A percentile compares a stretch with the other conserved stretches of the same genome.
Evolutionary conservation across 30 jellyfish, hydroid and myxozoan species (phyloP).

Genomic region (Clytia hemisphaerica): DNA sequence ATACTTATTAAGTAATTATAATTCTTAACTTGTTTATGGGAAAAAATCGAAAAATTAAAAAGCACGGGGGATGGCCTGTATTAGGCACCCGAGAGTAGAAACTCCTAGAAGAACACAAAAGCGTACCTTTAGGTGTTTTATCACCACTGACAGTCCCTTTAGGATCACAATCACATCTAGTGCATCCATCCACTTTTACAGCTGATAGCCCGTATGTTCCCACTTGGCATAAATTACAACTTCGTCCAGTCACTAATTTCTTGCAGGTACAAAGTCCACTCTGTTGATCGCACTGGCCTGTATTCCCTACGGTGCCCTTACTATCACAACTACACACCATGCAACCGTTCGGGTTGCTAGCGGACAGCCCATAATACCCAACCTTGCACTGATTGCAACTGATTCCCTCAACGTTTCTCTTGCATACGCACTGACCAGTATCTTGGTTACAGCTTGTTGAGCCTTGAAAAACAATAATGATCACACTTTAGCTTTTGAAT

Average conservation of each 20-base stretch:
- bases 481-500: too few relatives aligned
- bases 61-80: too few relatives aligned
- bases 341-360: constrained; percentile 63
- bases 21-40: too few relatives aligned
- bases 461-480: too few relatives aligned
- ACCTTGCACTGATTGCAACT: constrained; percentile 72
- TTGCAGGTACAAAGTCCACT: constrained; percentile 90
- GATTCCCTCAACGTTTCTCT: constrained; percentile 58
- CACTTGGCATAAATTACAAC: constrained; percentile 67
- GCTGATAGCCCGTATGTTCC: constrained; percentile 76
- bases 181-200: constrained; percentile 69
- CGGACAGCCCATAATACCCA: constrained; percentile 61
- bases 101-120: not conserved
- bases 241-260: constrained; percentile 66
- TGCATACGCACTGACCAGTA: constrained; percentile 79
- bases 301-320: constrained; percentile 67
- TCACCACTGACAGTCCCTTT: constrained; percentile 90
- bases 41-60: too few relatives aligned
- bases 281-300: constrained; percentile 63
- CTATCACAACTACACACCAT: constrained; percentile 75
- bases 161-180: constrained; percentile 77
- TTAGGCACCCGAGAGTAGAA: not conserved
- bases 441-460: constrained; percentile 53
- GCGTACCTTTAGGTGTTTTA: constrained; percentile 59
- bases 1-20: too few relatives aligned